These are phyloP conservation scores for Gasterosteus aculeatus DNA, from an alignment of 2,113 vertebrate species.

Conservation along the genomic window DNA sequence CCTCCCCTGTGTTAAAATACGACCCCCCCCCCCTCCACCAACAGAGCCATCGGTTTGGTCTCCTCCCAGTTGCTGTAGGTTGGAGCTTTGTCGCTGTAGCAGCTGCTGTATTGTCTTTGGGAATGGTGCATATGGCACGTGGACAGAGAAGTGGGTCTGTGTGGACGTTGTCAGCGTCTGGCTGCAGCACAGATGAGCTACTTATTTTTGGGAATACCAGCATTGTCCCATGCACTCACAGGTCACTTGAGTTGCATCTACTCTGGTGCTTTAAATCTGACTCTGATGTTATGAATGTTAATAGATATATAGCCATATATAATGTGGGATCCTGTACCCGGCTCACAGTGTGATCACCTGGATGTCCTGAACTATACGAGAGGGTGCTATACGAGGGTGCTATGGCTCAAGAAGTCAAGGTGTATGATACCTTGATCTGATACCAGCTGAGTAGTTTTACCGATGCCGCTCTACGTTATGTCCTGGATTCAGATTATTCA, in stretches of 20 bases:
- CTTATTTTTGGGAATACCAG: constrained; percentile 17
- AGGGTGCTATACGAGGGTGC: too few relatives aligned
- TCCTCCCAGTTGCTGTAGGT: constrained; percentile 58
- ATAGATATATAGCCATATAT: neutral
- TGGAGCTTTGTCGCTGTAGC: constrained; percentile 70
- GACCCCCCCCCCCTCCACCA: constrained; percentile 35
- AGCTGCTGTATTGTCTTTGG: constrained; percentile 78
- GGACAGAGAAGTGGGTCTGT: constrained; percentile 51
- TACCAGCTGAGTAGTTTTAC: neutral
- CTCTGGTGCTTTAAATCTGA: neutral
- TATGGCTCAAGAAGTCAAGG: constrained; percentile 1
- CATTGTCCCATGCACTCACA: constrained; percentile 16
- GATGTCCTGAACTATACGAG: constrained; percentile 12
- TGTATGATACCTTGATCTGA: constrained; percentile 30
- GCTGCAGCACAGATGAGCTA: constrained; percentile 19
- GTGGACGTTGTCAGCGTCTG: constrained; percentile 40
- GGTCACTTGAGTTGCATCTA: constrained; percentile 13
- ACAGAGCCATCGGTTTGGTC: constrained; percentile 45
- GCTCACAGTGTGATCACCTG: neutral
- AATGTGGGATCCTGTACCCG: neutral
- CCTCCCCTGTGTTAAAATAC: constrained; percentile 45
- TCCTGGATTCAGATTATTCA: neutral
- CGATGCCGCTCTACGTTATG: neutral
- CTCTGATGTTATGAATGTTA: neutral
- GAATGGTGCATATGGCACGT: constrained; percentile 74